A percentile compares a stretch with the other conserved stretches of the same genome.
Evolutionary conservation across 1,140 invertebrate species (phyloP).

Genomic region (Muscidifurax raptorellus): DNA sequence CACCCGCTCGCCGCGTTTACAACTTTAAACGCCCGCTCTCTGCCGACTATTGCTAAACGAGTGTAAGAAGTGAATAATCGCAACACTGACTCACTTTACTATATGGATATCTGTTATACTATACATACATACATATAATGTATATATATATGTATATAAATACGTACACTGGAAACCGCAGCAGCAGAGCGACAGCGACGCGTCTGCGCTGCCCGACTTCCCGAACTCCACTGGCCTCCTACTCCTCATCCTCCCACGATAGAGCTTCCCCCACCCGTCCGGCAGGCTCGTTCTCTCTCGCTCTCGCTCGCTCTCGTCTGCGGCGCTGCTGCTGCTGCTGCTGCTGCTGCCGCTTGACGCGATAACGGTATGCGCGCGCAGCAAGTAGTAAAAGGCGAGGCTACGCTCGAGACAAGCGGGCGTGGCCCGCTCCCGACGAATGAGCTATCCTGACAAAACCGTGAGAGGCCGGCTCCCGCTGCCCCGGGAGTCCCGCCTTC

Average conservation of each 20-base stretch:
- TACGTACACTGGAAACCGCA: too few species aligned
- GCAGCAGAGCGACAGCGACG: conserved; percentile 52
- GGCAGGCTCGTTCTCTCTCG: not conserved
- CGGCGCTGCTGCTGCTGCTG: too few species aligned
- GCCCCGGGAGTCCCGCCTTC: conserved; percentile 51
- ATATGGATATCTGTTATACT: too few species aligned
- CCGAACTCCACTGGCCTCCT: conserved; percentile 74
- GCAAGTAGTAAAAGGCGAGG: conserved; percentile 36
- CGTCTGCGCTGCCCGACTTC: conserved; percentile 76
- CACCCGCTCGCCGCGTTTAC: too few species aligned
- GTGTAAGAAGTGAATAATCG: too few species aligned
- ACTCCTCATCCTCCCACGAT: conserved; percentile 73
- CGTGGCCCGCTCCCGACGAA: conserved; percentile 48
- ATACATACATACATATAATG: too few species aligned
- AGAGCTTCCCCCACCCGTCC: conserved; percentile 55
- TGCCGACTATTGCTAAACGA: too few species aligned
- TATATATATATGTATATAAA: too few species aligned
- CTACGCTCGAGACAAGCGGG: not conserved
- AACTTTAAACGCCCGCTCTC: too few species aligned
- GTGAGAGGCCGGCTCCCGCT: conserved; percentile 41
- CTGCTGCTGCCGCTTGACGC: conserved; percentile 19
- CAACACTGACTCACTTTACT: too few species aligned
- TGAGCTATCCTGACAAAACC: too few species aligned
- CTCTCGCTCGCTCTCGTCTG: conserved; percentile 56
- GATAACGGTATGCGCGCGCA: conserved; percentile 53